Evolutionary conservation across 1,140 invertebrate species (phyloP).

Genomic region (Penaeus indicus): DNA sequence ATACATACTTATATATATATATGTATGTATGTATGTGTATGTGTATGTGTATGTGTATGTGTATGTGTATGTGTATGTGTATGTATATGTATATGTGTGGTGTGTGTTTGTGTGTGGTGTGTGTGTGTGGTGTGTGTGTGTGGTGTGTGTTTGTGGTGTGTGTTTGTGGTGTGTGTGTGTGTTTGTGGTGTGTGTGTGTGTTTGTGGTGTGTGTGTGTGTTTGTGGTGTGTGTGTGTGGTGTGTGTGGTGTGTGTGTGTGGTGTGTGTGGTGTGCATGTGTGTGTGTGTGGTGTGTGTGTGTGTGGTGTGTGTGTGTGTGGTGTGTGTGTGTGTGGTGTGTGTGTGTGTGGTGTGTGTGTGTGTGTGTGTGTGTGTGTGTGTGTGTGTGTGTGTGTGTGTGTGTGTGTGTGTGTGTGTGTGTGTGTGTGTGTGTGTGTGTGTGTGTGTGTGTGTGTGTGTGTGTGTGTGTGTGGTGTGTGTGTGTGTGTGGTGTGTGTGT

Average conservation of each 20-base stretch:
- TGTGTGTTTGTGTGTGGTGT: neutral
- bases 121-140: neutral
- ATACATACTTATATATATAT: no score
- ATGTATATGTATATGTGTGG: neutral
- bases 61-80: constrained; percentile 5
- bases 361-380: neutral
- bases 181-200: neutral
- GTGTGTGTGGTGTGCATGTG: no score
- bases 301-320: neutral
- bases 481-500: no score
- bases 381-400: neutral
- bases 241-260: no score
- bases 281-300: no score
- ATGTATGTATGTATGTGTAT: no score
- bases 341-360: neutral
- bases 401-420: neutral
- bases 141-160: no score
- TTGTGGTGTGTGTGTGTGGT: no score
- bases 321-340: no score
- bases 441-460: neutral
- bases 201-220: no score
- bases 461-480: neutral
- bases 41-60: neutral
- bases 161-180: neutral
- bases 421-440: neutral